Percentiles rank a stretch among this genome's conserved stretches.
phyloP scores from a whole-genome alignment of 30 jellyfish, hydroid and myxozoan species.

The Mastigias papua region DNA sequence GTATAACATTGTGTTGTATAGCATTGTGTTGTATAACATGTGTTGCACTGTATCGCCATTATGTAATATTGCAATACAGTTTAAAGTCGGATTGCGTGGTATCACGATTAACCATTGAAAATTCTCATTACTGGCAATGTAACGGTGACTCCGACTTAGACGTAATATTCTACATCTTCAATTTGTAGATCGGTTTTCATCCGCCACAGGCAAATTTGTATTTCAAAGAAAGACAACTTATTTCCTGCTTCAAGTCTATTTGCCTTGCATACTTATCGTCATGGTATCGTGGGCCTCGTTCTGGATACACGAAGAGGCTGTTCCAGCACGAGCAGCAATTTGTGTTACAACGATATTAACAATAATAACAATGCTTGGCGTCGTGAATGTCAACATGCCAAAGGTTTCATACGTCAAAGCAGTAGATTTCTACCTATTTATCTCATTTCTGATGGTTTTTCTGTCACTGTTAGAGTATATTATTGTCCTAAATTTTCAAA shows the following conservation, averaged over 20 bases:
- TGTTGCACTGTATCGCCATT: neutral
- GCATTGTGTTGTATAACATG: too few species aligned
- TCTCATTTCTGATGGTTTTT: conserved; percentile 91
- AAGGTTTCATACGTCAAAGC: conserved; percentile 97
- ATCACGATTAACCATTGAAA: neutral
- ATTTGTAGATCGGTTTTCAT: conserved; percentile 73
- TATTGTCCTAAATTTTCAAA: conserved; percentile 72
- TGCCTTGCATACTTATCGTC: conserved; percentile 94
- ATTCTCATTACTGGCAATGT: too few species aligned
- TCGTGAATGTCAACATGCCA: conserved; percentile 96
- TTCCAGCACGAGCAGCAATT: conserved; percentile 97
- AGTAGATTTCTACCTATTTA: conserved; percentile 83
- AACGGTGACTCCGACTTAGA: too few species aligned
- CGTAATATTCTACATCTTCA: too few species aligned
- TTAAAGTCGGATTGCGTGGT: too few species aligned
- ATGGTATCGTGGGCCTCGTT: conserved; percentile 98
- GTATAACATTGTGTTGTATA: too few species aligned
- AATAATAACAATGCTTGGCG: conserved; percentile 95
- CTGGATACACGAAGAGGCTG: conserved; percentile 97
- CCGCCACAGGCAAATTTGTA: conserved; percentile 87
- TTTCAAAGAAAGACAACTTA: conserved; percentile 83
- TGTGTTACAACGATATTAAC: conserved; percentile 95
- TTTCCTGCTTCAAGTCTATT: conserved; percentile 85
- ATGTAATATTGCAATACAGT: too few species aligned
- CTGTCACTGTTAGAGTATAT: conserved; percentile 91